These are phyloP conservation scores for Rotaria magnacalcarata DNA, from an alignment of 2,888 invertebrate species.

Conservation along the genomic window DNA sequence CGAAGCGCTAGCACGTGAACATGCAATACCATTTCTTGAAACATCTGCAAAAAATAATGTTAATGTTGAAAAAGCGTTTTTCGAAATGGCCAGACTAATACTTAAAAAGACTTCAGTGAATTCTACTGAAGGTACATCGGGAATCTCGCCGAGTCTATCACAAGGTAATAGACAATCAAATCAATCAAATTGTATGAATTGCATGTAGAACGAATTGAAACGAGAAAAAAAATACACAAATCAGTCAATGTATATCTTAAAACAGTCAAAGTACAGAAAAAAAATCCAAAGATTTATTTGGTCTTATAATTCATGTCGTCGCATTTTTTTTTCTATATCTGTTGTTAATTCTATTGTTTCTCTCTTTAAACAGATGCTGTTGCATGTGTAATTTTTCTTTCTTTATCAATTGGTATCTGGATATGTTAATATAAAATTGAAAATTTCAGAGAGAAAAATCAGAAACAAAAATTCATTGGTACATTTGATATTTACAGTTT, in stretches of 20 bases:
- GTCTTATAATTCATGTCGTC: neutral
- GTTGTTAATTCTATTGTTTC: constrained; percentile 11
- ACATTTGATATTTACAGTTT: no score
- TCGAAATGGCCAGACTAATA: constrained; percentile 21
- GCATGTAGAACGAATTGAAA: constrained; percentile 8
- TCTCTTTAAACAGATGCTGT: neutral
- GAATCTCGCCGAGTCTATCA: neutral
- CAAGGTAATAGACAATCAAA: neutral
- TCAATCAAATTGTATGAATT: constrained; percentile 17
- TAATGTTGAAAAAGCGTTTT: constrained; percentile 28
- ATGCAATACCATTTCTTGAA: constrained; percentile 86
- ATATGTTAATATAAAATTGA: neutral
- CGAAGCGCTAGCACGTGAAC: constrained; percentile 78
- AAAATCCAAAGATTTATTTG: neutral
- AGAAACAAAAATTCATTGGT: neutral
- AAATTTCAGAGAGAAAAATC: neutral
- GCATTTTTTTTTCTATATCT: neutral
- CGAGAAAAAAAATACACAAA: neutral
- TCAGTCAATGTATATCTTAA: neutral
- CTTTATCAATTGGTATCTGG: constrained; percentile 6
- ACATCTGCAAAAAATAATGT: constrained; percentile 75
- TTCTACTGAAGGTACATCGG: neutral
- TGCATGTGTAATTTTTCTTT: neutral
- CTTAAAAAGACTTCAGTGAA: neutral
- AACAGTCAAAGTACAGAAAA: neutral